Conservation (phyloP, 1,140 invertebrate species). For the Pollicipes pollicipes region DNA sequence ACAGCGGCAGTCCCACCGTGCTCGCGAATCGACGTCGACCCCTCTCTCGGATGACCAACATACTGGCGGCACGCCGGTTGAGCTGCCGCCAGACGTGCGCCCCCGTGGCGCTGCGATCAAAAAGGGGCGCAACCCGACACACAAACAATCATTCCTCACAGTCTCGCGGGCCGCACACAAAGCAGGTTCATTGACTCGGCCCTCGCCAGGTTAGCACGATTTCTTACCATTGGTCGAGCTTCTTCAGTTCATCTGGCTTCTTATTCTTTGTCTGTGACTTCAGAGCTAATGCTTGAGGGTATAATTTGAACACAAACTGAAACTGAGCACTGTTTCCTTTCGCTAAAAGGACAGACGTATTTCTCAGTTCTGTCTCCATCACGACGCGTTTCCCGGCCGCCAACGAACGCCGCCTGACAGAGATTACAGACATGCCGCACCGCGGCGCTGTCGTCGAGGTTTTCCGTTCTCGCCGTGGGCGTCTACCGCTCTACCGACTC, state of each 20-base stretch:
- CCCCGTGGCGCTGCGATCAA: neutral
- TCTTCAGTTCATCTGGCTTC: neutral
- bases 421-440: neutral
- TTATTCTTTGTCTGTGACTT: neutral
- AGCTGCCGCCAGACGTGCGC: neutral
- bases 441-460: neutral
- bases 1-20: neutral
- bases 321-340: neutral
- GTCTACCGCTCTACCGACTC: neutral
- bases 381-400: neutral
- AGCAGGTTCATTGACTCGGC: neutral
- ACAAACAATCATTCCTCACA: neutral
- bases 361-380: neutral
- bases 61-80: neutral
- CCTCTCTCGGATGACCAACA: neutral
- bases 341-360: neutral
- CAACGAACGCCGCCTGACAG: neutral
- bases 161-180: neutral
- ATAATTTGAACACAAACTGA: neutral
- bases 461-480: neutral
- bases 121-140: neutral
- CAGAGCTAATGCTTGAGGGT: neutral
- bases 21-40: neutral
- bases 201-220: neutral
- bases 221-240: constrained; percentile 2